Evolutionary conservation across 2,113 vertebrate species (phyloP).

Genomic region (Callipepla californica): DNA sequence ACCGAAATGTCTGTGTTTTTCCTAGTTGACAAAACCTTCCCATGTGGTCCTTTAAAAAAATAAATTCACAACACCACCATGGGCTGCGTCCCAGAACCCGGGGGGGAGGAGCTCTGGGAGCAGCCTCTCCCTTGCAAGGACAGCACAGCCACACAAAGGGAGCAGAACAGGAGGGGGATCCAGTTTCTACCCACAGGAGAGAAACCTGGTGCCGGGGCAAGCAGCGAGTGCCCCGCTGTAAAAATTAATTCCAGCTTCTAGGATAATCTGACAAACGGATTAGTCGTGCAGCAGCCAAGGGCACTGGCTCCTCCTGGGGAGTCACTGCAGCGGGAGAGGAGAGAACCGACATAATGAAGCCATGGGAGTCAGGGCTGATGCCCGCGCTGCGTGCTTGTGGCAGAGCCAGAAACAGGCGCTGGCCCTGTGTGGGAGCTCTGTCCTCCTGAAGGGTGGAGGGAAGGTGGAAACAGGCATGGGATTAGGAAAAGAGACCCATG

Average conservation of each 20-base stretch:
- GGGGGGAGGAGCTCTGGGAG: background rate
- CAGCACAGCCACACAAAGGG: constrained; percentile 3
- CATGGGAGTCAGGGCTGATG: background rate
- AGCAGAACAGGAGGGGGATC: constrained; percentile 12
- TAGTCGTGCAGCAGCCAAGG: background rate
- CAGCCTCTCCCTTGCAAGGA: background rate
- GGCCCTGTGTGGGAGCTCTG: background rate
- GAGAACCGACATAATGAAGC: background rate
- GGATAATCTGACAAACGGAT: constrained; percentile 47
- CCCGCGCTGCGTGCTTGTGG: background rate
- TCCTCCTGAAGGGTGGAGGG: background rate
- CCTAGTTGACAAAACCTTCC: constrained; percentile 71
- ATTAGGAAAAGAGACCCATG: background rate
- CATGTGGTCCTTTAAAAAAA: constrained; percentile 80
- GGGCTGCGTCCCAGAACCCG: fast-evolving
- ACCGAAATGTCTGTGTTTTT: constrained; percentile 55
- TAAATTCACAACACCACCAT: background rate
- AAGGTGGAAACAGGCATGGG: background rate
- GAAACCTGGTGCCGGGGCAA: constrained; percentile 12
- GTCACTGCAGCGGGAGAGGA: background rate
- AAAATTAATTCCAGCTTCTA: constrained; percentile 60
- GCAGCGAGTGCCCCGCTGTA: background rate
- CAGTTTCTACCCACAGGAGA: constrained; percentile 28
- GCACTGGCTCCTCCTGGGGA: background rate
- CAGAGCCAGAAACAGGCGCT: background rate